phyloP scores from a whole-genome alignment of 2,888 invertebrate species.

The Polydrusus pterygomalis region DNA sequence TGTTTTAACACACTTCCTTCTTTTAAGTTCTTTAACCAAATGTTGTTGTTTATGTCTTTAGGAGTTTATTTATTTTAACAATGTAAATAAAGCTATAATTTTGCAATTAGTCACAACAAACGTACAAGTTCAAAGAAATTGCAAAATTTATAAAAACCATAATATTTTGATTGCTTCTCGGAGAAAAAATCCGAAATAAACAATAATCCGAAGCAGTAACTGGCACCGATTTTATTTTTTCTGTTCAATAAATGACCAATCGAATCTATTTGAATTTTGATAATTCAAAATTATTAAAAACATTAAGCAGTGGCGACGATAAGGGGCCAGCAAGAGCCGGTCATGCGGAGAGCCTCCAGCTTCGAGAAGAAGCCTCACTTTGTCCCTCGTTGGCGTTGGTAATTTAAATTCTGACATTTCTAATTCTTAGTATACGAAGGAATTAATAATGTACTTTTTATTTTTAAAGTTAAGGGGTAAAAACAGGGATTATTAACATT shows the following conservation, averaged over 20 bases:
- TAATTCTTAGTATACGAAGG: no score
- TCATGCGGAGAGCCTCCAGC: no score
- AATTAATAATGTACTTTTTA: no score
- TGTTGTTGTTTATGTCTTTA: not conserved
- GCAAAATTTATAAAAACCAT: conserved; percentile 11
- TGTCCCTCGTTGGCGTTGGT: no score
- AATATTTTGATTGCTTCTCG: conserved; percentile 18
- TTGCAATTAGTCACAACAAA: not conserved
- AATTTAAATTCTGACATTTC: no score
- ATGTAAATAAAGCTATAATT: conserved; percentile 4
- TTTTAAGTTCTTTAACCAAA: no score
- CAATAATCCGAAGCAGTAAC: conserved; percentile 6
- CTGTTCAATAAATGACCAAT: not conserved
- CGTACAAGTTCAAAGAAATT: conserved; percentile 12
- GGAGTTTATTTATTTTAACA: not conserved
- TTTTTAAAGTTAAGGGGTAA: no score
- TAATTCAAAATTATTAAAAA: not conserved
- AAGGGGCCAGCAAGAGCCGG: no score
- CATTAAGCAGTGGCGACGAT: no score
- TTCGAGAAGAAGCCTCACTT: no score
- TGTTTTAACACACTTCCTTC: no score
- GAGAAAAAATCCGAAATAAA: conserved; percentile 4
- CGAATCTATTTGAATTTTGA: not conserved
- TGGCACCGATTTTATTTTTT: conserved; percentile 4
- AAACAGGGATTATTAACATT: no score